Evolutionary conservation across 1,140 invertebrate genomes (phyloP).

Genomic region (Linepithema humile): DNA sequence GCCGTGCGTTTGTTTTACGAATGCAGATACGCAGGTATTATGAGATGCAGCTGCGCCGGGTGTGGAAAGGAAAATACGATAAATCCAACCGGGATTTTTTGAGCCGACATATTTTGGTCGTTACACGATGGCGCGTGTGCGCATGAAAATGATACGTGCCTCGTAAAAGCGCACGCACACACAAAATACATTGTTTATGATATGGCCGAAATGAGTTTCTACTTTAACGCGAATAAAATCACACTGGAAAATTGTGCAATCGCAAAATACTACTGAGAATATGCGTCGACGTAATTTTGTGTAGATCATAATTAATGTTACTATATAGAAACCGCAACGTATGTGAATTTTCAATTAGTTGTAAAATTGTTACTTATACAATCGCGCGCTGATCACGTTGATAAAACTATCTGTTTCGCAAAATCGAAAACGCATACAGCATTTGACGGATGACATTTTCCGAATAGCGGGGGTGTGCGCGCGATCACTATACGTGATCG

Average conservation of each 20-base stretch:
- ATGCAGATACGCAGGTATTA: constrained; percentile 60
- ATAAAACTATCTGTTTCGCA: not conserved
- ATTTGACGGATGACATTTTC: constrained; percentile 24
- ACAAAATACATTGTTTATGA: not conserved
- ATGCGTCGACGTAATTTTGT: not conserved
- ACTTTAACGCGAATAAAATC: constrained; percentile 20
- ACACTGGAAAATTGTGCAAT: not conserved
- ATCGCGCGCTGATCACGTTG: not conserved
- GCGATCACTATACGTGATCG: constrained; percentile 22
- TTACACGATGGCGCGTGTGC: not conserved
- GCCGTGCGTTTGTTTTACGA: constrained; percentile 60
- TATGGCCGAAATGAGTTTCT: not conserved
- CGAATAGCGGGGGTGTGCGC: constrained; percentile 3
- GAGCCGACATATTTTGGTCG: constrained; percentile 19
- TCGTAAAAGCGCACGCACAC: not conserved
- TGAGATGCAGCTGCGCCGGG: constrained; percentile 32
- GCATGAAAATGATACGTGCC: constrained; percentile 2
- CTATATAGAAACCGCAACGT: not conserved
- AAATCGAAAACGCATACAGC: too few relatives aligned
- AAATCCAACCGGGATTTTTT: constrained; percentile 56
- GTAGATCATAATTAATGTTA: not conserved
- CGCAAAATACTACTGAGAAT: not conserved
- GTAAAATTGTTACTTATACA: not conserved
- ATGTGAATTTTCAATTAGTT: not conserved
- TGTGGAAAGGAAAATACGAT: constrained; percentile 45